A percentile compares a stretch with the other conserved stretches of the same genome.
Conservation (phyloP, 2,113 vertebrate genomes). For the Dicaeum eximium region DNA sequence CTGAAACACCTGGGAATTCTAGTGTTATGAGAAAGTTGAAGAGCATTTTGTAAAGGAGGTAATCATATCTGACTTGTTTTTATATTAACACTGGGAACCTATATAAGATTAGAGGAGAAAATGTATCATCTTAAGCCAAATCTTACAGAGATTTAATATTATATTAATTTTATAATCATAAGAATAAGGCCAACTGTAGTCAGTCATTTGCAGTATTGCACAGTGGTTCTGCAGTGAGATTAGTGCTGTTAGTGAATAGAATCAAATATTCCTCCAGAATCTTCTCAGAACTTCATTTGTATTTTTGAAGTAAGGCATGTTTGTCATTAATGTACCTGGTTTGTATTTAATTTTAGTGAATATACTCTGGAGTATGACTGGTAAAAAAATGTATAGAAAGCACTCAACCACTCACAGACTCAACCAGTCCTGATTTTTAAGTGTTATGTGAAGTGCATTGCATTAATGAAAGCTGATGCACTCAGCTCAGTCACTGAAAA, state of each 20-base stretch:
- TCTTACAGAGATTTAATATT: neutral
- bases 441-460: neutral
- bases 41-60: neutral
- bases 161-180: neutral
- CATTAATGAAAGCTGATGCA: neutral
- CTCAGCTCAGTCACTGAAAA: neutral
- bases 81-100: neutral
- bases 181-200: accelerated
- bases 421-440: neutral
- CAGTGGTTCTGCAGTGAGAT: neutral
- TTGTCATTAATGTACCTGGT: neutral
- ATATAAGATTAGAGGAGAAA: neutral
- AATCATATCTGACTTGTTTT: neutral
- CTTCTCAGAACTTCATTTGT: neutral
- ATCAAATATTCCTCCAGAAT: neutral
- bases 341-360: neutral
- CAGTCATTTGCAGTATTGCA: neutral
- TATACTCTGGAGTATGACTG: neutral
- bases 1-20: neutral
- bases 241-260: neutral
- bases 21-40: neutral
- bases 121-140: neutral
- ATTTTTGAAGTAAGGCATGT: neutral
- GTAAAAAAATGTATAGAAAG: neutral
- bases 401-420: neutral